These are phyloP conservation scores for Punctoribates punctum DNA, from an alignment of 2,888 invertebrate genomes.

Conservation along the genomic window DNA sequence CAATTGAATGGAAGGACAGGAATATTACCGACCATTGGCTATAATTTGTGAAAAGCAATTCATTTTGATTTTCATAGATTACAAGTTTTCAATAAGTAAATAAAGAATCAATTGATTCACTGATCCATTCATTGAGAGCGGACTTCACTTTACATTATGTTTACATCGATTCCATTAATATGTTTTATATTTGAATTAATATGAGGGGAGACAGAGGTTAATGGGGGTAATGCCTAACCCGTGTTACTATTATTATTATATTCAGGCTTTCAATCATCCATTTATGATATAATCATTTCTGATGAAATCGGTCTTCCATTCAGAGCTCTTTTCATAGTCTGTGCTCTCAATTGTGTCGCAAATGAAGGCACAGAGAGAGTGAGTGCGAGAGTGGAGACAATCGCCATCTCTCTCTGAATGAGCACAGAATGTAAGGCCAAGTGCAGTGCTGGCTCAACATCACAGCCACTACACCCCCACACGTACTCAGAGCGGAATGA, in stretches of 20 bases:
- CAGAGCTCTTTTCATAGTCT: neutral
- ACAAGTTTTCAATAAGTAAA: constrained; percentile 23
- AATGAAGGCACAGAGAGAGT: neutral
- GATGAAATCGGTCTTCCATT: constrained; percentile 9
- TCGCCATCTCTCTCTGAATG: constrained; percentile 24
- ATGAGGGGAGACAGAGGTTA: constrained; percentile 12
- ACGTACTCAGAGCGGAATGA: neutral
- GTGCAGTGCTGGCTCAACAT: neutral
- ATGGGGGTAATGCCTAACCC: neutral
- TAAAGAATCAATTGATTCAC: constrained; percentile 5
- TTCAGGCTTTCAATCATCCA: constrained; percentile 23
- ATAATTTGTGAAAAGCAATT: constrained; percentile 1
- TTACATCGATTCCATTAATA: constrained; percentile 28
- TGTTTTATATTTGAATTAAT: constrained; percentile 20
- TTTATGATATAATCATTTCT: constrained; percentile 33
- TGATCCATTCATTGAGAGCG: neutral
- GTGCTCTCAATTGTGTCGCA: neutral
- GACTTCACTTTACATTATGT: neutral
- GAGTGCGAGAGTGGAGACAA: neutral
- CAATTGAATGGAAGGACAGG: too few species aligned
- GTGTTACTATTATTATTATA: constrained; percentile 19
- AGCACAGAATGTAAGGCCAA: constrained; percentile 18
- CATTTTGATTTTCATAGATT: constrained; percentile 17
- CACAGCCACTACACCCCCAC: constrained; percentile 21
- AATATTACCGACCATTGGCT: neutral